Conservation (phyloP, 23 tunicate species). For the Oikopleura vanhoeffeni region DNA sequence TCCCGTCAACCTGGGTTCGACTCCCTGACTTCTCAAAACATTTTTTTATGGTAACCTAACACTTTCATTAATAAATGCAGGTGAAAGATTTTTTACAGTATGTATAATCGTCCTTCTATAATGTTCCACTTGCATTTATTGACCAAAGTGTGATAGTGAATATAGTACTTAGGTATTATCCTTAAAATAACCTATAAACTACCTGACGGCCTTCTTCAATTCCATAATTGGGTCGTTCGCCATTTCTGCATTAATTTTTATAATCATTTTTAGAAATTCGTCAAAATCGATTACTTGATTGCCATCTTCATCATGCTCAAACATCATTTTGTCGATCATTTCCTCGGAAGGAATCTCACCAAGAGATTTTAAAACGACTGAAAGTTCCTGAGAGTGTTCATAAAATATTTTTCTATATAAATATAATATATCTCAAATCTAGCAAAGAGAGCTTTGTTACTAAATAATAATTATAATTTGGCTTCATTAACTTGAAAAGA, state of each 20-base stretch:
- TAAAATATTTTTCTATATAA: not conserved
- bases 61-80: too few relatives aligned
- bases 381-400: not conserved
- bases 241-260: not conserved
- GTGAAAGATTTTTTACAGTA: too few relatives aligned
- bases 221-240: not conserved
- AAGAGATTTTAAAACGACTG: not conserved
- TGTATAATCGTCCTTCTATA: too few relatives aligned
- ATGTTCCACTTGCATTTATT: too few relatives aligned
- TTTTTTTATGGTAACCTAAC: too few relatives aligned
- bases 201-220: not conserved
- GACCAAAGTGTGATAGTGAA: too few relatives aligned
- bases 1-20: too few relatives aligned
- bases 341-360: not conserved
- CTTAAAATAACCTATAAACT: too few relatives aligned
- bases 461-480: too few relatives aligned
- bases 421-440: not conserved
- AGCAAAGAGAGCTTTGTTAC: too few relatives aligned
- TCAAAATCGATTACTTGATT: constrained; percentile 9
- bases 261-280: not conserved
- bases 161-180: too few relatives aligned
- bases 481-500: not conserved
- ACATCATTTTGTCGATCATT: not conserved
- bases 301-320: not conserved
- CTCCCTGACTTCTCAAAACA: too few relatives aligned